Conservation (phyloP, 2,888 invertebrate species). For the Drosophila eohydei region DNA sequence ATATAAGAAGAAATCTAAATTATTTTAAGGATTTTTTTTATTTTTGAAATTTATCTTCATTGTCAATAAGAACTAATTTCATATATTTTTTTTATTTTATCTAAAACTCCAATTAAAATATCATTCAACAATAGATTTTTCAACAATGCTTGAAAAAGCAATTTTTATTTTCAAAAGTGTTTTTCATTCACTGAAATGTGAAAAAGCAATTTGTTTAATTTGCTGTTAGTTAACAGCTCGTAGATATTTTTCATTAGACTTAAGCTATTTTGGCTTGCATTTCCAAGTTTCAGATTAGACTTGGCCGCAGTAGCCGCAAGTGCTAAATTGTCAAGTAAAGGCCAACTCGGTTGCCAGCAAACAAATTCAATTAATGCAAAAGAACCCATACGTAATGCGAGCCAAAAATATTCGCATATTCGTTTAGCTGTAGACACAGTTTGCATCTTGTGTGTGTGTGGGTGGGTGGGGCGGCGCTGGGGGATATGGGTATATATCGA, state of each 20-base stretch:
- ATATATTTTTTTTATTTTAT: too few species aligned
- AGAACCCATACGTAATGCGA: conserved; percentile 41
- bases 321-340: conserved; percentile 54
- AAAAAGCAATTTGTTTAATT: neutral
- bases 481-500: neutral
- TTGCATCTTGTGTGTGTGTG: neutral
- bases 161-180: too few species aligned
- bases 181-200: too few species aligned
- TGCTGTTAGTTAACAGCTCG: conserved; percentile 14
- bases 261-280: conserved; percentile 41
- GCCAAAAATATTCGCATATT: conserved; percentile 32
- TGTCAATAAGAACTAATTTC: too few species aligned
- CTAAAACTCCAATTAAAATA: too few species aligned
- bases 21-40: too few species aligned
- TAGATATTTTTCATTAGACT: conserved; percentile 28
- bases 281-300: conserved; percentile 17
- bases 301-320: conserved; percentile 60
- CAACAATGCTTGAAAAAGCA: too few species aligned
- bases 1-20: too few species aligned
- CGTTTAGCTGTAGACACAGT: neutral
- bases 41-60: too few species aligned
- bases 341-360: conserved; percentile 53
- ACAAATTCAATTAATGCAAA: conserved; percentile 72
- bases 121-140: too few species aligned
- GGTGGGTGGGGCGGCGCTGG: neutral